These are phyloP conservation scores for Agrypnia vestita DNA, from an alignment of 1,140 invertebrate genomes.

Conservation along the genomic window DNA sequence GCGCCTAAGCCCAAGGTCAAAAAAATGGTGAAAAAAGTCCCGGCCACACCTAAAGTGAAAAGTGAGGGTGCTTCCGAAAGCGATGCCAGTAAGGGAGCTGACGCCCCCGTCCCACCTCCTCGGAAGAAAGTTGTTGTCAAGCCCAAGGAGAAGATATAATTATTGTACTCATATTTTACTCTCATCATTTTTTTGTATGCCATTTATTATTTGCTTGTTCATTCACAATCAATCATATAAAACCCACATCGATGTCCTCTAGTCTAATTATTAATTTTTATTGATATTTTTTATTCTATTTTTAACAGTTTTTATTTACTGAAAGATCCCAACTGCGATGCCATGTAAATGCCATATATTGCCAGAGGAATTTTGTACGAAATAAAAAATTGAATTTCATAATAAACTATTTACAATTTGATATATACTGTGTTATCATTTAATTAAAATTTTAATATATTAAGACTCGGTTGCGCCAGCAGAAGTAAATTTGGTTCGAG, in stretches of 20 bases:
- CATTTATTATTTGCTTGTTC: conserved; percentile 50
- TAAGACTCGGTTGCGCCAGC: too few species aligned
- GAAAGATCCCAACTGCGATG: conserved; percentile 45
- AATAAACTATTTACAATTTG: conserved; percentile 56
- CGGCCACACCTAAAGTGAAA: conserved; percentile 47
- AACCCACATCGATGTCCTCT: conserved; percentile 64
- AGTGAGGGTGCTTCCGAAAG: conserved; percentile 56
- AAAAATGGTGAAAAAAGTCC: conserved; percentile 68
- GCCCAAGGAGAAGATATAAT: conserved; percentile 69
- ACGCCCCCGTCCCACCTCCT: conserved; percentile 70
- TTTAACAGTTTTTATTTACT: conserved; percentile 49
- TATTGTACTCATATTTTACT: conserved; percentile 3
- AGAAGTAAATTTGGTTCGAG: too few species aligned
- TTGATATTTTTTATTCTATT: conserved; percentile 52
- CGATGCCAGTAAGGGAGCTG: conserved; percentile 59
- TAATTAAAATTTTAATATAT: too few species aligned
- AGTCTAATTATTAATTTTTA: conserved; percentile 59
- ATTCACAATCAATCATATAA: conserved; percentile 41
- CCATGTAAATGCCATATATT: conserved; percentile 53
- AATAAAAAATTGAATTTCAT: conserved; percentile 49
- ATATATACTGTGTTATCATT: conserved; percentile 5
- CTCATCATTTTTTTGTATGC: conserved; percentile 22
- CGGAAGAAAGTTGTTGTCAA: conserved; percentile 70
- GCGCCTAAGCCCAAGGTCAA: conserved; percentile 66
- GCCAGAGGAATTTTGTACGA: conserved; percentile 61